These are phyloP conservation scores for Halocynthia aurantium DNA, from an alignment of 23 tunicate genomes.

Conservation along the genomic window DNA sequence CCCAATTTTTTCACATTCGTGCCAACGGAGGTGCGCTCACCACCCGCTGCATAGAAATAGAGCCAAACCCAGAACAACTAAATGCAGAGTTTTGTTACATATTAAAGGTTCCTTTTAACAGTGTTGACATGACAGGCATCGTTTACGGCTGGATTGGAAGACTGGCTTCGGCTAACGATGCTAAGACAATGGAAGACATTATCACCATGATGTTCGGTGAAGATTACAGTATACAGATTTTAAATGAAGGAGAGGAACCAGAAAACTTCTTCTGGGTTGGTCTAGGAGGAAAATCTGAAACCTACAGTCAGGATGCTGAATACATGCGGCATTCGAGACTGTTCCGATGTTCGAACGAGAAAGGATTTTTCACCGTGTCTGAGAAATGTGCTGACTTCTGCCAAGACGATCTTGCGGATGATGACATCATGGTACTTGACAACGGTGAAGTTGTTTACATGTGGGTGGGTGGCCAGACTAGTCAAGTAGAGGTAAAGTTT, in stretches of 20 bases:
- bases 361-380: constrained; percentile 89
- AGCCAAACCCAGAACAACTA: constrained; percentile 51
- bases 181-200: constrained; percentile 76
- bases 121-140: constrained; percentile 88
- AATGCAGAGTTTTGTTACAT: constrained; percentile 98
- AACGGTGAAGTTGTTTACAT: constrained; percentile 71
- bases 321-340: constrained; percentile 64
- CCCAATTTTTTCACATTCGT: constrained; percentile 90
- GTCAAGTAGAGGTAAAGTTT: constrained; percentile 82
- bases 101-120: constrained; percentile 94
- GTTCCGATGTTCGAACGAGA: constrained; percentile 95
- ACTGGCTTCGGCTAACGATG: constrained; percentile 46
- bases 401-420: constrained; percentile 97
- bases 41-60: constrained; percentile 86
- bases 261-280: constrained; percentile 99
- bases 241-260: constrained; percentile 99
- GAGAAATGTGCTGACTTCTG: constrained; percentile 99
- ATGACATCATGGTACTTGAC: constrained; percentile 97
- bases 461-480: constrained; percentile 94
- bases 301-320: constrained; percentile 81
- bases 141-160: constrained; percentile 99
- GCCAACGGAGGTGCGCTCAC: constrained; percentile 73
- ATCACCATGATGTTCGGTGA: constrained; percentile 60
- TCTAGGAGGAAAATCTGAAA: constrained; percentile 45
- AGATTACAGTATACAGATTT: constrained; percentile 73